Conservation (phyloP, 2,797 vertebrate genomes). For the Dermochelys coriacea region DNA sequence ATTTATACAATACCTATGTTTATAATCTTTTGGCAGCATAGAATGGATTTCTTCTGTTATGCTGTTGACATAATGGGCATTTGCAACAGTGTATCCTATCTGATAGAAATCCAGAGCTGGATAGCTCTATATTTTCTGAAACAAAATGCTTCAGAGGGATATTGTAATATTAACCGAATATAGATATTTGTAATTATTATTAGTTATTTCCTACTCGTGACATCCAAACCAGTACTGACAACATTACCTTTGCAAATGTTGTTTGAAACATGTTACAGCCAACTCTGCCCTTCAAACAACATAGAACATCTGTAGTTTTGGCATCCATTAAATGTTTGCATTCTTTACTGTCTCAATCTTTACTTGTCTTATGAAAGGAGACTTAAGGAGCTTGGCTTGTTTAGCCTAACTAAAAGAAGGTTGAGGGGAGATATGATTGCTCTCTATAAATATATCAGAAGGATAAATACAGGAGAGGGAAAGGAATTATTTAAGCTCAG, state of each 20-base stretch:
- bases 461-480: too few species aligned
- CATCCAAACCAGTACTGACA: neutral
- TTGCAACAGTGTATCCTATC: neutral
- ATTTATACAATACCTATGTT: neutral
- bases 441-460: too few species aligned
- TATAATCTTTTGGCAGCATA: neutral
- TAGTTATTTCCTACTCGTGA: accelerated
- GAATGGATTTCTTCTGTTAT: neutral
- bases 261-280: neutral
- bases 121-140: neutral
- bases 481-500: too few species aligned
- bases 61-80: neutral
- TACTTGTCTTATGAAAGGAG: too few species aligned
- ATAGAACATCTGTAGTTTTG: neutral
- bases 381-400: too few species aligned
- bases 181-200: neutral
- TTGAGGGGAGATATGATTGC: too few species aligned
- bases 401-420: too few species aligned
- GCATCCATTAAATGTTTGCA: neutral
- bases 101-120: neutral
- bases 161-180: neutral
- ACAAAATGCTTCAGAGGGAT: neutral
- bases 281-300: neutral
- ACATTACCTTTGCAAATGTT: neutral
- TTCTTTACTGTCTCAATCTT: neutral